Conservation (phyloP, 2,888 invertebrate species). For the Druceiella hillmani region DNA sequence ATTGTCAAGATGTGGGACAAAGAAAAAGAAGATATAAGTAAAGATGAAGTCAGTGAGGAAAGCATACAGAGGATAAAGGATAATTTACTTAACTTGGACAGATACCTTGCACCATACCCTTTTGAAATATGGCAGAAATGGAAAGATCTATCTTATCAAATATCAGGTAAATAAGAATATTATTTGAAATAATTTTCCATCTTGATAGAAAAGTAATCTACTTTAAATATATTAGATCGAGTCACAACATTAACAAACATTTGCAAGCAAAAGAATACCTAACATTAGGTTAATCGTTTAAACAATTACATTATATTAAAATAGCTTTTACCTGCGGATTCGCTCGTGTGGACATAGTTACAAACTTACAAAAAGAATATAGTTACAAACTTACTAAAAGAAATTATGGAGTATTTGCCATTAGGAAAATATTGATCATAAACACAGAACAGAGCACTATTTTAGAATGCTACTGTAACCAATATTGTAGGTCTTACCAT, state of each 20-base stretch:
- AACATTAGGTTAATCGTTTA: no score
- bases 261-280: no score
- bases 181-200: conserved; percentile 6
- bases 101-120: conserved; percentile 85
- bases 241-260: conserved; percentile 3
- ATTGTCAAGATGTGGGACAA: conserved; percentile 85
- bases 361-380: no score
- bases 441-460: no score
- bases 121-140: conserved; percentile 84
- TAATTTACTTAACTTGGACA: conserved; percentile 68
- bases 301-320: no score
- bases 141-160: conserved; percentile 67
- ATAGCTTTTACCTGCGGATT: no score
- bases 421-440: no score
- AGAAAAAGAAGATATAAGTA: conserved; percentile 66
- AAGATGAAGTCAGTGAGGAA: conserved; percentile 58
- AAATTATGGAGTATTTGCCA: no score
- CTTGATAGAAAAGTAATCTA: conserved; percentile 6
- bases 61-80: conserved; percentile 60
- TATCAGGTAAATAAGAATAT: conserved; percentile 46
- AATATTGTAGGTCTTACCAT: no score
- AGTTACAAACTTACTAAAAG: no score
- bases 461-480: no score
- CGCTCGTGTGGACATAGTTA: no score
- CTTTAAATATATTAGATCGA: conserved; percentile 8